Conservation (phyloP, 2,113 vertebrate species). For the Spheniscus mendiculus region DNA sequence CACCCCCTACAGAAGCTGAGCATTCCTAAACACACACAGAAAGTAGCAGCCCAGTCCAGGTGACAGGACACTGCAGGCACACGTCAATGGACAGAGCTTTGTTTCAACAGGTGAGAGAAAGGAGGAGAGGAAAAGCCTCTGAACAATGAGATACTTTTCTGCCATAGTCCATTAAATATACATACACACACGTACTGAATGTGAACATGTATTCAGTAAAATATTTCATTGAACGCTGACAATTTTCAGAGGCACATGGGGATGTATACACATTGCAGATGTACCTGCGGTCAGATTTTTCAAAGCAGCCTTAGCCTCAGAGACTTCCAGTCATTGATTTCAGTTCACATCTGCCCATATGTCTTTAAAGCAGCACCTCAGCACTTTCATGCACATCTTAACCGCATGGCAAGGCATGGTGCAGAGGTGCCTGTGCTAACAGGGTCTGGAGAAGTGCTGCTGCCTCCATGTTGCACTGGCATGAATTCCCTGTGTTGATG, state of each 20-base stretch:
- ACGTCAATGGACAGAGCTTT: not conserved
- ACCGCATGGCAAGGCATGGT: fast-evolving
- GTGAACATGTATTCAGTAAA: not conserved
- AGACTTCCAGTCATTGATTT: not conserved
- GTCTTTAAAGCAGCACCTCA: not conserved
- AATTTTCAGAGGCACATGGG: not conserved
- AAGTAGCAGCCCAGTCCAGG: not conserved
- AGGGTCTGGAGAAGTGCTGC: not conserved
- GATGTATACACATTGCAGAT: fast-evolving
- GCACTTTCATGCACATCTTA: not conserved
- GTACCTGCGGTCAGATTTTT: not conserved
- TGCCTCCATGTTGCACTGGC: fast-evolving
- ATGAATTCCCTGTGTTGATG: not conserved
- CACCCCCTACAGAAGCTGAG: not conserved
- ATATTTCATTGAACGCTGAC: not conserved
- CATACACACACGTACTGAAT: not conserved
- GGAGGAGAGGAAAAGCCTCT: not conserved
- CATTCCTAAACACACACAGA: not conserved
- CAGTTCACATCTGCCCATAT: fast-evolving
- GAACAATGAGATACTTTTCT: not conserved
- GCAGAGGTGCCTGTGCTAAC: not conserved
- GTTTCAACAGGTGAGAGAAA: not conserved
- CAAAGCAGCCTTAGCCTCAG: not conserved
- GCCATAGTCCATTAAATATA: not conserved
- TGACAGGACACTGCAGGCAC: not conserved